Base-by-base conservation (phyloP, 35 echinoderm and acorn worm species). In the Ophioderma brevispina region DNA sequence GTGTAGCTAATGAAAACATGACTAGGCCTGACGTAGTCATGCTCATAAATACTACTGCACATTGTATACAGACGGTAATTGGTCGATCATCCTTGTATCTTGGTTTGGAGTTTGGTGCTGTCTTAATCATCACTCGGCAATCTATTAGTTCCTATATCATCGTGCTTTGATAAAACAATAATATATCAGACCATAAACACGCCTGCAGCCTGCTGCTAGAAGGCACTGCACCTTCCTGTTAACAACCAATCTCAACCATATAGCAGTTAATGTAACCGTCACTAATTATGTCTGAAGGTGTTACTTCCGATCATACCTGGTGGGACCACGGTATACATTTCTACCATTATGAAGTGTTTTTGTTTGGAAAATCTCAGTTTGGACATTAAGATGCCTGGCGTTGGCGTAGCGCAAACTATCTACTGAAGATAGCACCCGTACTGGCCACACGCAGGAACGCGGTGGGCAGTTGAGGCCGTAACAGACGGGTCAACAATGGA, bases 401-500 rank as follows among this genome's bases (percentile, higher is more conserved):
- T 13, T 4, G 59, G n/a, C 5, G n/a, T 70, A 70, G 41, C 17
- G 41, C 41, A 4, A 46, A 70, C 28, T 25, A 70, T 70, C 59
- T 70, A 70, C 28, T 70, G 28, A 70, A 70, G 28, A 25, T 70
- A 70, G 28, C 59, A 13, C 10, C 28, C 15, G 28, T 25, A 25
- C 28, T 18, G 28, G 59, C 59, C 3, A 3, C 15, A 25, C 59
- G 59, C 28, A 25, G 5, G 17, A 70, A 25, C 28, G 59, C 59
- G 59, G 59, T 30, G 59, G 59, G n/a, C 5, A 70, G 5, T 70
- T 70, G 5, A 3, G 28, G 23, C 2, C 23, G 59, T 6, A 18
- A 70, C 4, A 70, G 41, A 5, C 75, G 75, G n/a, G n/a, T 77
- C 23, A 31, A 83, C 31, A 40, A 85, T 85, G 83, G 63, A 52